phyloP scores from a whole-genome alignment of 2,888 invertebrate species.

The Drosophila kambysellisi region DNA sequence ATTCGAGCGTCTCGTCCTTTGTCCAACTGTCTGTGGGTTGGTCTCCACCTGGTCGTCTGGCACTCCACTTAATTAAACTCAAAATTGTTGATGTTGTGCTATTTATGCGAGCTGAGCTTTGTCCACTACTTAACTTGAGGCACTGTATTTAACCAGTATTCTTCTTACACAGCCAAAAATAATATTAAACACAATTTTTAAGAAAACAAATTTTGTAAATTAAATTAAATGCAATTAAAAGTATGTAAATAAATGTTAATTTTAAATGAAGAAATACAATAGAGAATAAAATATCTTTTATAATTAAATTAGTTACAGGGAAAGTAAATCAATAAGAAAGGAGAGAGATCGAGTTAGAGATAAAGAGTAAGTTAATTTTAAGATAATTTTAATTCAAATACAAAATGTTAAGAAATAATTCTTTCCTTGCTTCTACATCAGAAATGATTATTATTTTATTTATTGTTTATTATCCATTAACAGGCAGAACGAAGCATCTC shows the following conservation, averaged over 20 bases:
- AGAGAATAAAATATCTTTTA: too few relatives aligned
- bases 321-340: background rate
- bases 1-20: constrained; percentile 1
- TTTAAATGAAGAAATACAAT: background rate
- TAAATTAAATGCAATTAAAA: too few relatives aligned
- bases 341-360: background rate
- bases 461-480: background rate
- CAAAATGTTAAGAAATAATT: background rate
- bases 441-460: background rate
- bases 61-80: constrained; percentile 69
- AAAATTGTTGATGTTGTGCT: constrained; percentile 62
- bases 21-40: background rate
- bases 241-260: background rate
- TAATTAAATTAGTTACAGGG: background rate
- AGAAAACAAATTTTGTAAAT: too few relatives aligned
- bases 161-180: background rate
- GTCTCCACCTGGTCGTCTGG: constrained; percentile 19
- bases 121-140: constrained; percentile 9
- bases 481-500: too few relatives aligned
- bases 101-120: constrained; percentile 45
- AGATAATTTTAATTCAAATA: background rate
- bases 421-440: background rate
- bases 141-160: background rate
- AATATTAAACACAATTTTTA: background rate
- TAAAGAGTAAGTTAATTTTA: background rate